Conservation (phyloP, 2,888 invertebrate species). For the Tribolium freemani region DNA sequence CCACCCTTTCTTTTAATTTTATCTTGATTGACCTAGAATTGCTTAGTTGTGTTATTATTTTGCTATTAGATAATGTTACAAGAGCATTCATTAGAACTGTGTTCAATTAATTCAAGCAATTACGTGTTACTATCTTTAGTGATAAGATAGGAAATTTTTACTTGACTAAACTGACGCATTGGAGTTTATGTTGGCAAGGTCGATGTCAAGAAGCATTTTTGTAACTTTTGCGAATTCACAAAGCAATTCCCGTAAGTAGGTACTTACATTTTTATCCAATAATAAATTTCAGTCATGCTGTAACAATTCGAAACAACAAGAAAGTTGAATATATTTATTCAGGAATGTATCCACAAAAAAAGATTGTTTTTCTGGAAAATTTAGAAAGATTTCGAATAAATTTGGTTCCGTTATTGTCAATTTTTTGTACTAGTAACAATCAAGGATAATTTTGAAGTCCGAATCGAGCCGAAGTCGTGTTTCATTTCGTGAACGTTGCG, state of each 20-base stretch:
- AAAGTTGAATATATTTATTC: not conserved
- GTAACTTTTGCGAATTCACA: not conserved
- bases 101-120: not conserved
- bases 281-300: not conserved
- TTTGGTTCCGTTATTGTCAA: not conserved
- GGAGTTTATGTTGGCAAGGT: slow-evolving; percentile 10
- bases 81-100: not conserved
- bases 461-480: slow-evolving; percentile 49
- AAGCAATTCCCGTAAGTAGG: too few species aligned
- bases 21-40: not conserved
- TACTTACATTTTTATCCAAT: not conserved
- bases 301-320: not conserved
- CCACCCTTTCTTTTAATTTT: not conserved
- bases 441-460: slow-evolving; percentile 29
- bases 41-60: not conserved
- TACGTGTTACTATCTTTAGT: not conserved
- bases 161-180: slow-evolving; percentile 12
- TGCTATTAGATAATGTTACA: not conserved
- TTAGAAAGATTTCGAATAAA: not conserved
- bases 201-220: not conserved
- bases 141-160: slow-evolving; percentile 14
- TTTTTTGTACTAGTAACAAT: not conserved
- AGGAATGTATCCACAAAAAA: too few species aligned
- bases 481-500: slow-evolving; percentile 33
- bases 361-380: not conserved